Conservation (phyloP, 2,797 vertebrate species). For the Sebastes goodei region DNA sequence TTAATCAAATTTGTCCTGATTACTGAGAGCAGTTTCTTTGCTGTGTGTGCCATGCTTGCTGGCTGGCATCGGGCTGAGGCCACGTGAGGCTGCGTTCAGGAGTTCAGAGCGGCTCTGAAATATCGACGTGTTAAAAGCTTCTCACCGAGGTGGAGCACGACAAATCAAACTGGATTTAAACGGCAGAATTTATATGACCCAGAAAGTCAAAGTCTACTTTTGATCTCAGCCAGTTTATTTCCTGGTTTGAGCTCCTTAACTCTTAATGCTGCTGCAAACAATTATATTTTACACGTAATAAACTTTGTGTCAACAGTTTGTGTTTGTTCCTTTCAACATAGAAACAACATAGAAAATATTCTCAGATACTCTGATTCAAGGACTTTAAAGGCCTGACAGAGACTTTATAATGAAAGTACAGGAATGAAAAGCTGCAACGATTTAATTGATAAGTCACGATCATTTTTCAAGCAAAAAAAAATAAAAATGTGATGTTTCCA, state of each 20-base stretch:
- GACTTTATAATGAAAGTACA: too few relatives aligned
- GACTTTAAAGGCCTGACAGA: neutral
- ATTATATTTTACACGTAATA: neutral
- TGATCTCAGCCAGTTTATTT: neutral
- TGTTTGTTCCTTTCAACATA: neutral
- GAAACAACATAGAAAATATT: neutral
- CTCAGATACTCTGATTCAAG: neutral
- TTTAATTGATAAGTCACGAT: too few relatives aligned
- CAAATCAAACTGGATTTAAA: constrained; percentile 19
- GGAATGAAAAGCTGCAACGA: too few relatives aligned
- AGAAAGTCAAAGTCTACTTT: neutral
- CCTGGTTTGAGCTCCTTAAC: neutral
- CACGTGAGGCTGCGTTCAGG: constrained; percentile 4
- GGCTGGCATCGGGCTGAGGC: neutral
- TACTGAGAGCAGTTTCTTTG: neutral
- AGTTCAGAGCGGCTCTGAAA: neutral
- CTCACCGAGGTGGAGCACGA: neutral
- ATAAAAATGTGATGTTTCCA: too few relatives aligned
- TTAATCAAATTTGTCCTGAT: constrained; percentile 45
- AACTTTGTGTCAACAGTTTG: neutral
- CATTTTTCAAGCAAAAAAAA: too few relatives aligned
- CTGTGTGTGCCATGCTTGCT: too few relatives aligned
- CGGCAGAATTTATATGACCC: neutral
- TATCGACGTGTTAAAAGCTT: constrained; percentile 40
- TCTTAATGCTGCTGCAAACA: neutral